A percentile compares a stretch with the other conserved stretches of the same genome.
phyloP scores from a whole-genome alignment of 2,888 invertebrate genomes.

The Calliphora vomitoria region DNA sequence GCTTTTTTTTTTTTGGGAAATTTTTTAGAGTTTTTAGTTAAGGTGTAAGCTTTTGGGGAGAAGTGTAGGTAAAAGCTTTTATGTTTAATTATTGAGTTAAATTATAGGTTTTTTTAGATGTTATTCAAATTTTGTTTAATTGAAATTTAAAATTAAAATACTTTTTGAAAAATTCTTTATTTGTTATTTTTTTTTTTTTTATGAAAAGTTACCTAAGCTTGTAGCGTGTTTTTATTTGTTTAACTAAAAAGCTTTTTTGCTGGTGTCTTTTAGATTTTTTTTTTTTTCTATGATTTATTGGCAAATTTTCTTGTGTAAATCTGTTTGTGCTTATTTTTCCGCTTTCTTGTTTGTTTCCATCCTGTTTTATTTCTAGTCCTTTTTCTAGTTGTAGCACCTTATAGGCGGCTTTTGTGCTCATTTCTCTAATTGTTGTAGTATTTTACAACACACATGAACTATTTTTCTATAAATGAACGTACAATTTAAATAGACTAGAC shows the following conservation, averaged over 20 bases:
- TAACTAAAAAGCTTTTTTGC: background rate
- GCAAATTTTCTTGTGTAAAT: conserved; percentile 25
- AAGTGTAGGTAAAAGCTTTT: too few relatives aligned
- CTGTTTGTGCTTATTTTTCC: conserved; percentile 46
- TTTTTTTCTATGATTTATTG: conserved; percentile 53
- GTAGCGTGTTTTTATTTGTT: background rate
- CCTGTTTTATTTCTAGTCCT: conserved; percentile 47
- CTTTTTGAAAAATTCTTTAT: too few relatives aligned
- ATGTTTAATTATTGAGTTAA: too few relatives aligned
- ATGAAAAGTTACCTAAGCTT: background rate
- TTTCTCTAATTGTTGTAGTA: conserved; percentile 50
- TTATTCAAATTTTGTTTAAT: too few relatives aligned
- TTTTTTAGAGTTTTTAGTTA: too few relatives aligned
- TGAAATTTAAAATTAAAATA: too few relatives aligned
- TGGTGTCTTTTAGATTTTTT: conserved; percentile 20
- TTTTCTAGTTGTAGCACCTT: conserved; percentile 22
- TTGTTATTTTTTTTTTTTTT: background rate
- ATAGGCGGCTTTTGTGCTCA: conserved; percentile 69
- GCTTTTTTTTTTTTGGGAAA: too few relatives aligned
- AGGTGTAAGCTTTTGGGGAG: too few relatives aligned
- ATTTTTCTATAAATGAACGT: conserved; percentile 39
- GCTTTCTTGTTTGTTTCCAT: conserved; percentile 47
- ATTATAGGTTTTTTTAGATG: too few relatives aligned
- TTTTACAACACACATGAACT: conserved; percentile 53
- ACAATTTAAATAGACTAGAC: conserved; percentile 45